Base-by-base conservation (phyloP, 2,113 vertebrate species). In the Tragelaphus strepsiceros region DNA sequence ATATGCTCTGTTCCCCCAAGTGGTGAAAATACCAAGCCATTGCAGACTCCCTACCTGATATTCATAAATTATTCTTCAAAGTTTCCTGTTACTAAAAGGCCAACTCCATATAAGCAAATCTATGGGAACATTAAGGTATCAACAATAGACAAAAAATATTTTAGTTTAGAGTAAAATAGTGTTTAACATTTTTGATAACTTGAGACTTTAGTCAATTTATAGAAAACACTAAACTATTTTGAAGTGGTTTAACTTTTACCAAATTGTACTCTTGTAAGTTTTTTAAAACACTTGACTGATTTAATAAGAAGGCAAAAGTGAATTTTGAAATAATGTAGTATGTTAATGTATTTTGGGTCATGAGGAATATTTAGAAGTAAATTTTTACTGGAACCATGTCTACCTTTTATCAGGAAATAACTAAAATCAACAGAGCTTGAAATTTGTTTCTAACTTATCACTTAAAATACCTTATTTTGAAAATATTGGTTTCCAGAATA, bases 401-500 rank as follows among this genome's bases (percentile, higher is more conserved):
- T 22, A 61, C 32, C 14, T 84, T 90, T 94, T 62, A 58, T 67
- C 49, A 78, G 35, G 62, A 35, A 84, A 46, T 84, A 93, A 56
- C 39, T 94, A 71, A 85, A 71, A 30, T 90, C 30, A 93, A 49
- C 24, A 88, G 91, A 90, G 2, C 22, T 51, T 32, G 7, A 94
- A 87, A 56, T 5, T 67, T 96, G 26, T 58, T 86, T 82, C n/a
- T 56, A 56, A 92, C 58, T 92, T 94, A 17, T 64, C 81, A 61
- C 87, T 91, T 93, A 77, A 94, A 97, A 71, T 64, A 71, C 5
- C 15, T 81, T 64, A 32, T 26, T 88, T 85, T 95, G 59, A 89
- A 95, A 97, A 74, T 85, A 58, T n/a, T 97, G 53, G 64, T 91
- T 94, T 95, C 58, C 6, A 95, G 71, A 95, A 59, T 84, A 88